Evolutionary conservation across 35 echinoderm and acorn worm species (phyloP), one percentile per base, ranked within the genome.

Genomic region (Anneissia japonica): DNA sequence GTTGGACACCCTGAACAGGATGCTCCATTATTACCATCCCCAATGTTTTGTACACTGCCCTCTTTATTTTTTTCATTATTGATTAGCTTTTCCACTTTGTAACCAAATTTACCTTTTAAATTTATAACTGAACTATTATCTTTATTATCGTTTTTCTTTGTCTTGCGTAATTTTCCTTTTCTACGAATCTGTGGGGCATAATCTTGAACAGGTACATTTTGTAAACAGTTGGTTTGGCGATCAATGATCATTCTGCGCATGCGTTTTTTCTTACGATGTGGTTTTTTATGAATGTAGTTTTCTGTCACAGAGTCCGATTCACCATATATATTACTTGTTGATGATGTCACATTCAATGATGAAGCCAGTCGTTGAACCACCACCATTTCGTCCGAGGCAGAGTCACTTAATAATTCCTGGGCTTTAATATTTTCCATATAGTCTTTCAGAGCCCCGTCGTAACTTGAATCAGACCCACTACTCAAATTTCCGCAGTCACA

Each of bases 241-340:
- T 99, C 96, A 21, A 99, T 89, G 1, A 76, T 86, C 91, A 99
- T 99, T 39, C 88, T 88, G 75, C 94, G 94, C 23, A 90, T 90
- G 14, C 96, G 82, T 51, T 93, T 93, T 77, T 93, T 93, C 46
- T 87, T 90, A 35, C 87, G 81, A 4, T 88, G 82, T 28, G 92
- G 73, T 79, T 83, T 83, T 76, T 93, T 91, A 1, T 82, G 83
- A 43, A 74, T 76, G 46, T 79, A 84, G 79, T 86, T 99, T 77
- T 99, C 96, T 3, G 92, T 90, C 16, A 99, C 86, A 21, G 96
- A 99, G 78, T 99, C 96, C 30, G 96, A 99, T 84, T 99, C 96
- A 10, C 96, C 96, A 84, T 99, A 99, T 4, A 99, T 43, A 73
- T 93, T 93, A 82, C 92, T 99, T 0, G 79, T 37, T 26, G 94